These are phyloP conservation scores for Drosophila bocki DNA, from an alignment of 1,140 invertebrate genomes.

Conservation along the genomic window DNA sequence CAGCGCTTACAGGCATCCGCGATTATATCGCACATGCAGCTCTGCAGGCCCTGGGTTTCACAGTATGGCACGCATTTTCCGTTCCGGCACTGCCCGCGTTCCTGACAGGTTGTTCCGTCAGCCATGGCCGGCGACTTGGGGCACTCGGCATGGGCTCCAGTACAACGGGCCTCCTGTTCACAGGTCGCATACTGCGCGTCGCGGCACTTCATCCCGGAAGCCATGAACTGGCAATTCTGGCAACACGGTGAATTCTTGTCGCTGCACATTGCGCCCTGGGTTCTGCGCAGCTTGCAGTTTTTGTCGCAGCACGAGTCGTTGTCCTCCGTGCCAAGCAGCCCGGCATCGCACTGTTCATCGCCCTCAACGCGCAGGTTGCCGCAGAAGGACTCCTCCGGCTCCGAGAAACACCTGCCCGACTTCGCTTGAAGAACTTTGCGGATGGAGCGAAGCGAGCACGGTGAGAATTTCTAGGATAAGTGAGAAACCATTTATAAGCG, in stretches of 20 bases:
- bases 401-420: conserved; percentile 95
- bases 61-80: conserved; percentile 97
- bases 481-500: background rate
- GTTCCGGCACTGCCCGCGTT: conserved; percentile 93
- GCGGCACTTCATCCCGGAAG: conserved; percentile 92
- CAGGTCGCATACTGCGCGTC: conserved; percentile 95
- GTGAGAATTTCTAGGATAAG: conserved; percentile 93
- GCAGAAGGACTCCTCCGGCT: conserved; percentile 97
- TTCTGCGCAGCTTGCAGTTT: conserved; percentile 93
- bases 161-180: conserved; percentile 93
- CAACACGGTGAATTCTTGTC: conserved; percentile 98
- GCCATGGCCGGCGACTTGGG: conserved; percentile 92
- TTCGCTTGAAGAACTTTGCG: conserved; percentile 96
- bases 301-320: conserved; percentile 97
- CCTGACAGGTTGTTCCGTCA: conserved; percentile 94
- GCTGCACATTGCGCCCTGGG: conserved; percentile 93
- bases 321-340: conserved; percentile 95
- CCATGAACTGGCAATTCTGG: conserved; percentile 94
- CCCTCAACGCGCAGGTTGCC: conserved; percentile 97
- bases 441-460: conserved; percentile 96
- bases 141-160: conserved; percentile 87
- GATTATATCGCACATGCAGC: conserved; percentile 98
- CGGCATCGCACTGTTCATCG: conserved; percentile 97
- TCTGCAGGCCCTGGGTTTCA: conserved; percentile 95
- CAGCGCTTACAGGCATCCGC: conserved; percentile 88